Evolutionary conservation across 1,140 invertebrate genomes (phyloP).

Genomic region (Panulirus ornatus): DNA sequence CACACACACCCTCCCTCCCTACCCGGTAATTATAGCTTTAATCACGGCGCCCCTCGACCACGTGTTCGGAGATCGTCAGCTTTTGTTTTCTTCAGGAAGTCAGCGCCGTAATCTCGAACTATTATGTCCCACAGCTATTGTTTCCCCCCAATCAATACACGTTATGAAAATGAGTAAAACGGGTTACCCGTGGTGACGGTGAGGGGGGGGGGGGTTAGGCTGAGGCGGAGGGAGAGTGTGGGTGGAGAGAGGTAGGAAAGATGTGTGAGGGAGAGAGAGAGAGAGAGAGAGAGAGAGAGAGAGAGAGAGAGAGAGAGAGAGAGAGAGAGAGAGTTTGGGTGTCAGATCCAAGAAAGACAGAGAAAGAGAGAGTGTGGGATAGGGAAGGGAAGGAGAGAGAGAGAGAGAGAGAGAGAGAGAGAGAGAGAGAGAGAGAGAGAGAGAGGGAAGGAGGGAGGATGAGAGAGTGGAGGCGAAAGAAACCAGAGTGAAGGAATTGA

Average conservation of each 20-base stretch:
- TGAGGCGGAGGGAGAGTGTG: neutral
- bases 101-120: conserved; percentile 39
- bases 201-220: neutral
- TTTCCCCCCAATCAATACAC: conserved; percentile 41
- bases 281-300: neutral
- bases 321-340: neutral
- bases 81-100: conserved; percentile 49
- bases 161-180: conserved; percentile 43
- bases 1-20: too few relatives aligned
- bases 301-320: neutral
- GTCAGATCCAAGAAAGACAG: neutral
- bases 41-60: conserved; percentile 49
- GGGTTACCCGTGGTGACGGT: neutral
- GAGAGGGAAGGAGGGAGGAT: neutral
- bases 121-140: conserved; percentile 28
- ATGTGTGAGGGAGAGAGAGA: neutral
- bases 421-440: neutral
- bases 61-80: conserved; percentile 38
- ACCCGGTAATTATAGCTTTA: conserved; percentile 55
- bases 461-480: neutral
- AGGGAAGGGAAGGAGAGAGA: neutral
- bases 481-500: too few relatives aligned
- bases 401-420: neutral
- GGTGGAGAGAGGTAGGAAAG: neutral
- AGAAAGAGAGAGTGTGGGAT: neutral